Base-by-base conservation (phyloP, 2,797 vertebrate species). In the Lacerta viridis region DNA sequence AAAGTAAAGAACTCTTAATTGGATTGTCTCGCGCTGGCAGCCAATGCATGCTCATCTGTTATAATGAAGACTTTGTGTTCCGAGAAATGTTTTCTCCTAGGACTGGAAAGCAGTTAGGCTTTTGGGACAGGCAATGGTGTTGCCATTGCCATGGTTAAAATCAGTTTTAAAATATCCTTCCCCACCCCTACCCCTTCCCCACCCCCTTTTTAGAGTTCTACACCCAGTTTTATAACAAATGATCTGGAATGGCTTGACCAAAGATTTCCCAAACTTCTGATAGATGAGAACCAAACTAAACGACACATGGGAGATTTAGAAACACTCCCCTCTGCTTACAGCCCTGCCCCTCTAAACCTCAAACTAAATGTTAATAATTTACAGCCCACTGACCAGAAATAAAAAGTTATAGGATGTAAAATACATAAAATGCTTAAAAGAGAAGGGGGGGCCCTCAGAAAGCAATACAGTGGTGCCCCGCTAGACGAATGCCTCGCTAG, bases 1-100 rank as follows among this genome's bases (percentile, higher is more conserved):
- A 1, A 87, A 82, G 59, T 27, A 75, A 33, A 43, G 69, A 64
- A 75, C 41, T 68, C n/a, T 68, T 76, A 76, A 83, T 41, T 83
- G 80, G 80, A 76, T 83, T 83, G 59, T 68, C 59, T 83, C 29
- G 4, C 4, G 13, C 29, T 20, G 80, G 66, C 69, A 74, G 50
- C 41, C 39, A 66, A 9, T 2, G 9, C 77, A n/a, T 10, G 33
- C 23, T 39, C 46, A 80, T 71, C 46, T n/a, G 33, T n/a, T 72
- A 80, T 71, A 41, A 72, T 72, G 77, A 83, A 76, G 41, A 2
- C 39, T 50, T n/a, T 88, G 71, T 76, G 3, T 77, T 76, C 72
- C 4, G 4, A 50, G 59, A 83, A 77, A 66, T 20, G 20, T 83
- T 77, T 83, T 29, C 80, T 83, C 72, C 59, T 1, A 29, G 72